Base-by-base conservation (phyloP, 2,797 vertebrate species). In the Micromesistius poutassou region DNA sequence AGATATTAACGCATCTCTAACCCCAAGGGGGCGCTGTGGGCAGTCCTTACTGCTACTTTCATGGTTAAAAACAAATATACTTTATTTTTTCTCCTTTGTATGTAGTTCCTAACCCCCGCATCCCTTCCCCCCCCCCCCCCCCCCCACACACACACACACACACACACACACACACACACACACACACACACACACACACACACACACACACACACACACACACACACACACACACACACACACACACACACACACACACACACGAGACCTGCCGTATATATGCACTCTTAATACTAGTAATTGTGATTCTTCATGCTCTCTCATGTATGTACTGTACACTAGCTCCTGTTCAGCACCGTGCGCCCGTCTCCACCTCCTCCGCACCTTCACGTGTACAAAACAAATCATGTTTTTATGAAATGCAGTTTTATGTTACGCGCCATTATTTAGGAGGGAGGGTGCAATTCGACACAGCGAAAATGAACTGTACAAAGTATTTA, bases 401-500 rank as follows among this genome's bases (percentile, higher is more conserved):
- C 31, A 91, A 94, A 93, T 93, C 94, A 78, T 73, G 83, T 89
- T 93, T 93, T 93, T 92, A 92, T 93, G 91, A 82, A 88, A 90
- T 87, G 87, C 85, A 84, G 89, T 91, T 91, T 91, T 89, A 88
- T 92, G 94, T 94, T 93, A 93, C 94, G 91, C 92, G 93, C 93
- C 94, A 91, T 95, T 80, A 91, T 96, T 95, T 96, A 80, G 83
- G 80, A 93, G 94, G 90, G 38, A 93, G 62, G 25, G 87, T 93
- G 91, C 90, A 93, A 94, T 96, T 96, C 87, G 92, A 95, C 95
- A 93, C 90, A 80, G 94, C 93, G 89, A 95, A 95, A 95, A 90
- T 94, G 91, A 97, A 96, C 94, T 96, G 96, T 98, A 98, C 95
- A 98, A 96, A 97, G 95, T 98, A 99, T 98, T 99, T 98, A 98